Percentiles rank a stretch among this genome's conserved stretches.
phyloP scores from a whole-genome alignment of 2,113 vertebrate genomes.

The Proterorhinus semilunaris region DNA sequence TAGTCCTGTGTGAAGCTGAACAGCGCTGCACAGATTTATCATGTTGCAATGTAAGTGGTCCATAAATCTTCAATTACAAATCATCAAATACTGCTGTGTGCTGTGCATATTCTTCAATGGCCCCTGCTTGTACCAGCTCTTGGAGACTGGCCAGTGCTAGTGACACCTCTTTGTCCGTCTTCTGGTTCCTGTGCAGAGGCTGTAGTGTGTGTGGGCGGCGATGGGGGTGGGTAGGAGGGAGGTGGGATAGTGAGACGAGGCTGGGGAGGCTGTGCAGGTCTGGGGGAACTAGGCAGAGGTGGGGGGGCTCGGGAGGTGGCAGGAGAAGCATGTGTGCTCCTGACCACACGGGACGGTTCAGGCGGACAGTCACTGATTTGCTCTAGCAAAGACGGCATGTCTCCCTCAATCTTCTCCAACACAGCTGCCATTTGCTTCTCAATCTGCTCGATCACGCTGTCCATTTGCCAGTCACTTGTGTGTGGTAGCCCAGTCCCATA shows the following conservation, averaged over 20 bases:
- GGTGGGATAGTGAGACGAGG: slow-evolving; percentile 57
- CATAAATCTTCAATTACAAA: slow-evolving; percentile 24
- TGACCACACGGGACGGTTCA: slow-evolving; percentile 56
- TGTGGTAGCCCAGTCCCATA: slow-evolving; percentile 71
- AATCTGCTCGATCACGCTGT: slow-evolving; percentile 81
- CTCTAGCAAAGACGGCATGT: slow-evolving; percentile 80
- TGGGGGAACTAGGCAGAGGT: slow-evolving; percentile 64
- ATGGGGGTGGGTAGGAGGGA: slow-evolving; percentile 65
- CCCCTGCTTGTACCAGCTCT: slow-evolving; percentile 65
- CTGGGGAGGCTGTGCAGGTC: slow-evolving; percentile 51
- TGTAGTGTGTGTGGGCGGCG: slow-evolving; percentile 64
- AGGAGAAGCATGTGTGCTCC: slow-evolving; percentile 71
- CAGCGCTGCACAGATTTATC: slow-evolving; percentile 22
- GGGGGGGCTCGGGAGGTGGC: slow-evolving; percentile 57
- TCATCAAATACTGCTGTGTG: slow-evolving; percentile 18
- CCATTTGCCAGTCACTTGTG: slow-evolving; percentile 79
- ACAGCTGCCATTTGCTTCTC: slow-evolving; percentile 83
- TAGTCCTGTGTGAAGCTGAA: slow-evolving; percentile 21
- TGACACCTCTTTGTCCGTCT: slow-evolving; percentile 54
- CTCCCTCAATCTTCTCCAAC: slow-evolving; percentile 81
- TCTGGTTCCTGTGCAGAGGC: slow-evolving; percentile 51
- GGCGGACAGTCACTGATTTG: slow-evolving; percentile 79
- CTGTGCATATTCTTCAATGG: slow-evolving; percentile 56
- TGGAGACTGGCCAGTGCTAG: slow-evolving; percentile 62
- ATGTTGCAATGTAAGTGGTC: slow-evolving; percentile 20